These are phyloP conservation scores for Blera fallax DNA, from an alignment of 2,888 invertebrate species.

Conservation along the genomic window DNA sequence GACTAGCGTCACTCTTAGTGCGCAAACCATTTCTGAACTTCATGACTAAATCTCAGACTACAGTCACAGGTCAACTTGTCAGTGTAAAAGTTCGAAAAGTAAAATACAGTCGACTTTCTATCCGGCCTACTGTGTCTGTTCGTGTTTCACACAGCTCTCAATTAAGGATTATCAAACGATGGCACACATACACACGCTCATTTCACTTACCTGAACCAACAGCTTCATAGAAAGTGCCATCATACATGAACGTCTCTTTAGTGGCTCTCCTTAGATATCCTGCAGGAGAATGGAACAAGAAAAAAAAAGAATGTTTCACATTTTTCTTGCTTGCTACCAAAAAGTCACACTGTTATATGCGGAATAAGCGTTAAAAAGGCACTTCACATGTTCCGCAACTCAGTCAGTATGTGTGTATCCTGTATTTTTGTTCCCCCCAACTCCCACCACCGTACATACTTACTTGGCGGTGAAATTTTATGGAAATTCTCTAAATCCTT, in stretches of 20 bases:
- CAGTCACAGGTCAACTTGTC: too few species aligned
- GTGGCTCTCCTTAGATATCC: conserved; percentile 74
- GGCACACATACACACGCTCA: neutral
- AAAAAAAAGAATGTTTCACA: conserved; percentile 15
- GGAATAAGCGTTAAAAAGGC: conserved; percentile 15
- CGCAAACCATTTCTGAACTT: too few species aligned
- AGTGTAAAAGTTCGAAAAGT: neutral
- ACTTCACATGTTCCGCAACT: conserved; percentile 15
- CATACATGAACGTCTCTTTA: conserved; percentile 76
- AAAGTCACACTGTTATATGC: neutral
- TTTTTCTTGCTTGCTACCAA: neutral
- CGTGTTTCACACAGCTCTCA: neutral
- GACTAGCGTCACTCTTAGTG: too few species aligned
- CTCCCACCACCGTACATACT: conserved; percentile 15
- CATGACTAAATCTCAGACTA: too few species aligned
- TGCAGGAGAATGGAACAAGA: conserved; percentile 25
- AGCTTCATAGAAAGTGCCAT: conserved; percentile 80
- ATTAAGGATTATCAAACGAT: neutral
- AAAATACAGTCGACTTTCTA: neutral
- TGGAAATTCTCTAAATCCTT: conserved; percentile 63
- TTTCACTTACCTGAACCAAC: conserved; percentile 76
- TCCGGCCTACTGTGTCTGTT: neutral
- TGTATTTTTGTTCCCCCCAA: neutral
- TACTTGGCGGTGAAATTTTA: conserved; percentile 59
- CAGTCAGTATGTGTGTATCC: neutral